These are phyloP conservation scores for Chloroceryle inda DNA, from an alignment of 2,797 vertebrate genomes.

Conservation along the genomic window DNA sequence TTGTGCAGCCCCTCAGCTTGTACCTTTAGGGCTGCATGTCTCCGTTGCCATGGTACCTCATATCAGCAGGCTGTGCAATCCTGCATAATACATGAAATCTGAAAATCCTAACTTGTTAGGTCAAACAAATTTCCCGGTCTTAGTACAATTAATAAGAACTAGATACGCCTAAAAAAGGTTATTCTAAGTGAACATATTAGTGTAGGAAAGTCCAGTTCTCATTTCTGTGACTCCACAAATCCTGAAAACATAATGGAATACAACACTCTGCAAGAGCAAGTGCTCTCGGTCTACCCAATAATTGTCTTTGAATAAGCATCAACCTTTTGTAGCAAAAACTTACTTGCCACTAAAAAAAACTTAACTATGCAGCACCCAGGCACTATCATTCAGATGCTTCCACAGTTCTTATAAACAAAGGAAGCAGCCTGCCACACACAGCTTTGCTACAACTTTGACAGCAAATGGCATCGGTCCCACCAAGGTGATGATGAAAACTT, in stretches of 20 bases:
- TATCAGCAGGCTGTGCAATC: not conserved
- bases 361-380: not conserved
- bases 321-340: not conserved
- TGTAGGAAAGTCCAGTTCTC: not conserved
- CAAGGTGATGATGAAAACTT: not conserved
- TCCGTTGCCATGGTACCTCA: slow-evolving; percentile 34
- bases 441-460: not conserved
- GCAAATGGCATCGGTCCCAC: not conserved
- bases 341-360: not conserved
- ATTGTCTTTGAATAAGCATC: not conserved
- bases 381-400: not conserved
- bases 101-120: slow-evolving; percentile 22
- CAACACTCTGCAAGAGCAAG: not conserved
- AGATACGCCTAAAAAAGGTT: not conserved
- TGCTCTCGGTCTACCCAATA: not conserved
- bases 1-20: slow-evolving; percentile 18
- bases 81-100: slow-evolving; percentile 33
- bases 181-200: not conserved
- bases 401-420: not conserved
- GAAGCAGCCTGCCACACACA: not conserved
- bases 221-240: not conserved
- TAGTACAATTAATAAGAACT: not conserved
- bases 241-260: not conserved
- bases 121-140: not conserved
- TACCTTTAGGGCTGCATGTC: slow-evolving; percentile 22